These are phyloP conservation scores for Agriotes lineatus DNA, from an alignment of 2,888 invertebrate species.

Conservation along the genomic window DNA sequence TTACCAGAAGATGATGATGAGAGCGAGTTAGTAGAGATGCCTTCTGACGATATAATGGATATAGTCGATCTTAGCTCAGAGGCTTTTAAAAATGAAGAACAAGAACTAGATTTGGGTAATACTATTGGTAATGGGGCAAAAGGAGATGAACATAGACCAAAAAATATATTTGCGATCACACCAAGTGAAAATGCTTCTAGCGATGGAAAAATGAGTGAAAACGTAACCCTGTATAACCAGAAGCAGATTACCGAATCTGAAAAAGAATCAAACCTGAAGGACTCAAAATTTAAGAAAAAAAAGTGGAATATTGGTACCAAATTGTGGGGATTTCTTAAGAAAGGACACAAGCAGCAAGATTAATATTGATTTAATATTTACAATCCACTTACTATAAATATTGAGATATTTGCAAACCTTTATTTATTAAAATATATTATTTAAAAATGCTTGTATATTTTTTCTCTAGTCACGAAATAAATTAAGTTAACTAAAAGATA, in stretches of 20 bases:
- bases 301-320: slow-evolving; percentile 65
- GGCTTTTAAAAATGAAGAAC: slow-evolving; percentile 33
- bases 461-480: not conserved
- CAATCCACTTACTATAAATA: too few relatives aligned
- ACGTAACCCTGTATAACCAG: not conserved
- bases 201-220: not conserved
- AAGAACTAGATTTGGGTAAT: not conserved
- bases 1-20: slow-evolving; percentile 28
- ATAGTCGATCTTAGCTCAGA: slow-evolving; percentile 36
- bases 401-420: not conserved
- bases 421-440: not conserved
- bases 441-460: not conserved
- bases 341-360: slow-evolving; percentile 54
- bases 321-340: slow-evolving; percentile 65
- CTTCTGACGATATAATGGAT: slow-evolving; percentile 29
- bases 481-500: not conserved
- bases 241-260: not conserved
- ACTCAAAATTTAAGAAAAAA: slow-evolving; percentile 67
- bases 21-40: slow-evolving; percentile 23
- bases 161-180: slow-evolving; percentile 63
- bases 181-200: not conserved
- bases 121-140: slow-evolving; percentile 28
- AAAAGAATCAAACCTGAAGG: slow-evolving; percentile 71
- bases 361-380: too few relatives aligned
- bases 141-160: slow-evolving; percentile 29